These are phyloP conservation scores for Bradynema listronoti DNA, from an alignment of 1,140 invertebrate genomes.

Conservation along the genomic window DNA sequence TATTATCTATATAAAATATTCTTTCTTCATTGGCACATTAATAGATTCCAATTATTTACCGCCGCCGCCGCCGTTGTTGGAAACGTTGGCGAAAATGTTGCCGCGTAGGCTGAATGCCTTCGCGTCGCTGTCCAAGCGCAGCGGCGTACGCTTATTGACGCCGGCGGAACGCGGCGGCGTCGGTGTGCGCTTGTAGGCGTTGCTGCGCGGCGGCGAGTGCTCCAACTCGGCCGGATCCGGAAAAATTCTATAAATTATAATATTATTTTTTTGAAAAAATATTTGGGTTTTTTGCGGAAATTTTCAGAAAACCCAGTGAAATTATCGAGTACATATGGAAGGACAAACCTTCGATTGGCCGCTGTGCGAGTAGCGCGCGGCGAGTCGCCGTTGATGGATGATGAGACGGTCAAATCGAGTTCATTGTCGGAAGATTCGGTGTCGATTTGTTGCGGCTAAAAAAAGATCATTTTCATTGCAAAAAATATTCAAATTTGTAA, in stretches of 20 bases:
- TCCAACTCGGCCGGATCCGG: background rate
- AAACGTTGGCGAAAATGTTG: slow-evolving; percentile 10
- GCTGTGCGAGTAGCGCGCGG: background rate
- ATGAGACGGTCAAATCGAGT: slow-evolving; percentile 20
- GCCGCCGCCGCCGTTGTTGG: too few species aligned
- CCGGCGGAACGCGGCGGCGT: slow-evolving; percentile 21
- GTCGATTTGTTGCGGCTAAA: background rate
- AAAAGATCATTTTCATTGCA: background rate
- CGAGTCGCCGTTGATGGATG: slow-evolving; percentile 13
- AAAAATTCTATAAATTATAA: background rate
- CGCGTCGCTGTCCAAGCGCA: slow-evolving; percentile 6
- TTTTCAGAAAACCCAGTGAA: background rate
- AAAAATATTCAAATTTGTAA: too few species aligned
- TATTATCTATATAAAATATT: too few species aligned
- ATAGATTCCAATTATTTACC: too few species aligned
- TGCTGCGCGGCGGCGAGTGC: background rate
- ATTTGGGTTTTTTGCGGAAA: background rate
- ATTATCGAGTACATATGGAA: background rate
- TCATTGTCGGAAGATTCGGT: slow-evolving; percentile 20
- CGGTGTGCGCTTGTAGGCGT: slow-evolving; percentile 26
- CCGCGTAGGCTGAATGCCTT: slow-evolving; percentile 1
- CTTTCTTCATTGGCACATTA: too few species aligned
- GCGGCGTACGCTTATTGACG: slow-evolving; percentile 6
- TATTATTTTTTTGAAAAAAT: slow-evolving; percentile 5
- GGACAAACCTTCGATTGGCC: slow-evolving; percentile 3